Evolutionary conservation across 2,797 vertebrate species (phyloP).

Genomic region (Hemibagrus guttatus): DNA sequence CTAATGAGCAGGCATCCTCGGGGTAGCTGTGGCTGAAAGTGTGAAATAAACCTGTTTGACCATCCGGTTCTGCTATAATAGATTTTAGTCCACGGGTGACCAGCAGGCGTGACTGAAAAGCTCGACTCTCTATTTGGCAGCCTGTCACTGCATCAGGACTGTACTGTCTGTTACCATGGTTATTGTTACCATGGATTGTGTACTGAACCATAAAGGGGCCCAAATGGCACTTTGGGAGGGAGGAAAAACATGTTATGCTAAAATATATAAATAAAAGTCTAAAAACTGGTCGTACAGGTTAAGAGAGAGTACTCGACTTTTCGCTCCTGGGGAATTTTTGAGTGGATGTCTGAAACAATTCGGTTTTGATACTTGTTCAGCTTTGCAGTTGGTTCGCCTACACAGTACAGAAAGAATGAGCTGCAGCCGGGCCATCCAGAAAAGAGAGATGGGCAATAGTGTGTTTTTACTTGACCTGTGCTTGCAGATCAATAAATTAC

Average conservation of each 20-base stretch:
- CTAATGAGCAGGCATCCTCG: background rate
- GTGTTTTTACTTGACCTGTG: background rate
- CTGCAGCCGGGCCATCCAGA: background rate
- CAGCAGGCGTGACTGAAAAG: conserved; percentile 19
- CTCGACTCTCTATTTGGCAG: conserved; percentile 30
- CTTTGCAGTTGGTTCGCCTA: background rate
- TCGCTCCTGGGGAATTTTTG: background rate
- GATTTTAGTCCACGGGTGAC: conserved; percentile 18
- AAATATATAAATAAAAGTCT: background rate
- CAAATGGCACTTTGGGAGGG: conserved; percentile 11
- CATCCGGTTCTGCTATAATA: conserved; percentile 30
- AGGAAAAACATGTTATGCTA: conserved; percentile 12
- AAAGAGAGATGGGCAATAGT: background rate
- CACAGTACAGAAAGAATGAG: background rate
- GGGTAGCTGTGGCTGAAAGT: background rate
- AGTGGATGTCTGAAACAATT: background rate
- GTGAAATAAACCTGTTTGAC: conserved; percentile 3
- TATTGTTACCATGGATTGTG: conserved; percentile 57
- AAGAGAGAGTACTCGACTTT: background rate
- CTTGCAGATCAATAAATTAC: background rate
- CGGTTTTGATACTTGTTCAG: background rate
- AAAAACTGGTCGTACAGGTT: background rate
- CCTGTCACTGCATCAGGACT: conserved; percentile 28
- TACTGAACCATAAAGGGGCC: conserved; percentile 41
- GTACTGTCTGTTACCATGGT: conserved; percentile 56